Evolutionary conservation across 2,113 vertebrate species (phyloP), one percentile per base, ranked within the genome.

Genomic region (Pyxicephalus adspersus): DNA sequence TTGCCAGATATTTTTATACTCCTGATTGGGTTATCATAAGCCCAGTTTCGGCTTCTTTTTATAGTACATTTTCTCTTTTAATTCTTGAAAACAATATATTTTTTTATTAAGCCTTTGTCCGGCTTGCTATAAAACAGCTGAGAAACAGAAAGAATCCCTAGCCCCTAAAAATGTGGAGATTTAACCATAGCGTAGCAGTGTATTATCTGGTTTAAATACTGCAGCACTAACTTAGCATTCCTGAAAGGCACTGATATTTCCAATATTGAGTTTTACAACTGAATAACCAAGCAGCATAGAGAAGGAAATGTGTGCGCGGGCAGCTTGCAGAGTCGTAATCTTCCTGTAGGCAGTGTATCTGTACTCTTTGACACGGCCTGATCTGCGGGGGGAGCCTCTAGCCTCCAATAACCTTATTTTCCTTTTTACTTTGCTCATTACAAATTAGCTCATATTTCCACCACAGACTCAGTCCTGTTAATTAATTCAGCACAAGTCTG

Each of bases 361-460:
- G 79, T 38, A 50, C 29, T 82, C 66, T 6, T 51, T 82, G 71
- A 82, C 71, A 66, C 71, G 58, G 50, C 4, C 63, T 28, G 25
- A 23, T 74, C 80, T 75, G 50, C 26, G 18, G 51, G 61, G 80
- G 78, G 22, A 65, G 80, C 71, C 60, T 74, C 70, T 16, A 81
- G 67, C 78, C 78, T 65, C 50, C 51, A 65, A 73, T 74, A 81
- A 81, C 68, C 68, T 57, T 82, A 57, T 81, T 81, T 65, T 26
- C n/a, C 5, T 74, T 66, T 45, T 65, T 74, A 38, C 45, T 71
- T 54, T 64, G 58, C 68, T 81, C 29, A 64, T 82, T 81, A 64
- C 68, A 81, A 73, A 81, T 81, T 75, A 82, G 71, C 71, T 75
- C 71, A 66, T 75, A 75, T 66, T 66, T 75, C 51, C 23, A 75